These are phyloP conservation scores for Callocephalon fimbriatum DNA, from an alignment of 2,113 vertebrate genomes.

Conservation along the genomic window DNA sequence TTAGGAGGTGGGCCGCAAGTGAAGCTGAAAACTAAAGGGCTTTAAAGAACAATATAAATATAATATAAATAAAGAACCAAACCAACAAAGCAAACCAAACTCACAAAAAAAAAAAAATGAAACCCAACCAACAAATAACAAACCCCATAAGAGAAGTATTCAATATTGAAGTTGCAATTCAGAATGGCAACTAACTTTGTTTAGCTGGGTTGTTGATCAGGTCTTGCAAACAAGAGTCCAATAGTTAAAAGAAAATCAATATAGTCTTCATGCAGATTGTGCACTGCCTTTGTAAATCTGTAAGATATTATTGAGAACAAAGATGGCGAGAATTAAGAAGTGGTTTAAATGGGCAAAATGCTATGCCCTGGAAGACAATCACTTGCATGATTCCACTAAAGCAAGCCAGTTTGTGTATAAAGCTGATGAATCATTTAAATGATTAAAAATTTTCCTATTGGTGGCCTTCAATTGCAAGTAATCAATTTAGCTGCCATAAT, in stretches of 20 bases:
- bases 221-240: neutral
- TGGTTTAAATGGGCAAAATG: neutral
- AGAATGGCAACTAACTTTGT: neutral
- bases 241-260: neutral
- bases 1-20: neutral
- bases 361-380: neutral
- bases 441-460: neutral
- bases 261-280: neutral
- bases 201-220: neutral
- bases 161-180: neutral
- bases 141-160: neutral
- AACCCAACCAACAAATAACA: neutral
- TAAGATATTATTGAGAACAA: neutral
- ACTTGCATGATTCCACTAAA: neutral
- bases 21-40: neutral
- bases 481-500: slow-evolving; percentile 49
- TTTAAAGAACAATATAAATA: neutral
- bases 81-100: neutral
- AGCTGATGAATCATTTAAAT: neutral
- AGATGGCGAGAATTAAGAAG: neutral
- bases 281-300: neutral
- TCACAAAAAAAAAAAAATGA: neutral
- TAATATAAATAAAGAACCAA: neutral
- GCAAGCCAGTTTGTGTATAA: neutral
- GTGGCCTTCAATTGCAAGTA: slow-evolving; percentile 35